These are phyloP conservation scores for Chrysomallon squamiferum DNA, from an alignment of 1,140 invertebrate genomes.

Conservation along the genomic window DNA sequence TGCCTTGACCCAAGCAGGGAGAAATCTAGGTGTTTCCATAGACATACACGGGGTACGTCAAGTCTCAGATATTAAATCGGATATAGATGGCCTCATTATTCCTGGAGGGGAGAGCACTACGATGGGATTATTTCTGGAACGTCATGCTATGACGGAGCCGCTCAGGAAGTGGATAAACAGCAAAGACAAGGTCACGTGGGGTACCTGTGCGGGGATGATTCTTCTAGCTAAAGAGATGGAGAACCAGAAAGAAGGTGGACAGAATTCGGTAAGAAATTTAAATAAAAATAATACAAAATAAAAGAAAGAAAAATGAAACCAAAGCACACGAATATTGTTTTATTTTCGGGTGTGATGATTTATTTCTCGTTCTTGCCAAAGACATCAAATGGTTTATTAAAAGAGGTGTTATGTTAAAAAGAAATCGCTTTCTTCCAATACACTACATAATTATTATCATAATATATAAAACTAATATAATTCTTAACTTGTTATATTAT, in stretches of 20 bases:
- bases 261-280: constrained; percentile 40
- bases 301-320: no score
- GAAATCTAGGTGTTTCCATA: constrained; percentile 16
- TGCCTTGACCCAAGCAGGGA: constrained; percentile 30
- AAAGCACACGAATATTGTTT: no score
- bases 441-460: no score
- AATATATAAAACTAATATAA: no score
- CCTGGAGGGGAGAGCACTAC: constrained; percentile 58
- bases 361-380: no score
- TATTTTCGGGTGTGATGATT: no score
- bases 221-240: constrained; percentile 44
- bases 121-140: constrained; percentile 47
- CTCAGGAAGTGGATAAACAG: constrained; percentile 43
- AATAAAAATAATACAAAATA: no score
- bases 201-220: constrained; percentile 57
- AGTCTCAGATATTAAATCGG: constrained; percentile 29
- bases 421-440: no score
- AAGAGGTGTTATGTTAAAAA: no score
- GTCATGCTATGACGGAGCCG: constrained; percentile 45
- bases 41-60: constrained; percentile 33
- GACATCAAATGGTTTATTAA: no score
- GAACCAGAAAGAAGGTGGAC: constrained; percentile 48
- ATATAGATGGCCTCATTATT: constrained; percentile 49
- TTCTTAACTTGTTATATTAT: no score
- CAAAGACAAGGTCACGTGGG: constrained; percentile 47